A percentile compares a stretch with the other conserved stretches of the same genome.
Evolutionary conservation across 2,888 invertebrate species (phyloP).

Genomic region (Reticulitermes lucifugus): DNA sequence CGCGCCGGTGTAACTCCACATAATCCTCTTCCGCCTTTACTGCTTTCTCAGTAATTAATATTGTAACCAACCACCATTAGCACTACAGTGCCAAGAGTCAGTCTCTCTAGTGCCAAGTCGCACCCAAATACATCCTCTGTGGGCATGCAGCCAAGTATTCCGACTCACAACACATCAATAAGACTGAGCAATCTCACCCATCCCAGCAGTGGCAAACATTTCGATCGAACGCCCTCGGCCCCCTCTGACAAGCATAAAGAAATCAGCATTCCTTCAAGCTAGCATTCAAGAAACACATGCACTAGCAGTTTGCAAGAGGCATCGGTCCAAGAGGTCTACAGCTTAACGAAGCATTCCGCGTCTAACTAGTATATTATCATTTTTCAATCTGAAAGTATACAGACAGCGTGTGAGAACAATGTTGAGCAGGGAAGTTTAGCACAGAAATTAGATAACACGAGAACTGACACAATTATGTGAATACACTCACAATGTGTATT

Average conservation of each 20-base stretch:
- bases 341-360: too few relatives aligned
- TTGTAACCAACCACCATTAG: constrained; percentile 5
- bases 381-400: too few relatives aligned
- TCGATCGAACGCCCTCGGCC: not conserved
- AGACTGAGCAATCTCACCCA: not conserved
- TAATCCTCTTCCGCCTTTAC: not conserved
- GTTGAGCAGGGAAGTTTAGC: too few relatives aligned
- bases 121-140: constrained; percentile 7
- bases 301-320: too few relatives aligned
- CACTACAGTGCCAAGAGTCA: not conserved
- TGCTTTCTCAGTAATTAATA: constrained; percentile 30
- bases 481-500: too few relatives aligned
- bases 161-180: not conserved
- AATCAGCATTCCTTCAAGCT: not conserved
- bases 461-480: too few relatives aligned
- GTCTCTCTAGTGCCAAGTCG: not conserved
- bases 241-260: not conserved
- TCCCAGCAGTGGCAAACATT: not conserved
- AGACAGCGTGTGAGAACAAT: too few relatives aligned
- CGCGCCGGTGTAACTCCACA: not conserved
- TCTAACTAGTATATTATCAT: too few relatives aligned
- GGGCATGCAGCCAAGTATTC: not conserved
- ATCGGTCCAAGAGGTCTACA: too few relatives aligned
- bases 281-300: too few relatives aligned
- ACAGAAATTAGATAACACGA: too few relatives aligned